Percentiles rank a stretch among this genome's conserved stretches.
Conservation (phyloP, 2,888 invertebrate species). For the Drosophila acutilabella region DNA sequence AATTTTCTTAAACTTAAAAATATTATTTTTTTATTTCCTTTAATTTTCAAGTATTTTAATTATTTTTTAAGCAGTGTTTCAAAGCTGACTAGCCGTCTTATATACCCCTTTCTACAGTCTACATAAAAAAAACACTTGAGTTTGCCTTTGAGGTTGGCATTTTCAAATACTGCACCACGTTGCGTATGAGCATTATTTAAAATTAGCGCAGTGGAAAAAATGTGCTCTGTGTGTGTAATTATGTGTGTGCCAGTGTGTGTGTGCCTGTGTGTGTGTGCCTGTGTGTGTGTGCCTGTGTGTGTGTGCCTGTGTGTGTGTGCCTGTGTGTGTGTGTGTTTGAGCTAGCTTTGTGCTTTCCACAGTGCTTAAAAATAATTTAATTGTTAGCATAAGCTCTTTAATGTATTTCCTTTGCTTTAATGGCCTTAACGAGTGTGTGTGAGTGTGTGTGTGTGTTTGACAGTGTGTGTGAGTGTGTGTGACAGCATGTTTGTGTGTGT, state of each 20-base stretch:
- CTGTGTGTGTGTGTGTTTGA: constrained; percentile 11
- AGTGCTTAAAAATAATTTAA: constrained; percentile 73
- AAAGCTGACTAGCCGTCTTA: too few relatives aligned
- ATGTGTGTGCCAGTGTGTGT: neutral
- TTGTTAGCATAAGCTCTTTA: constrained; percentile 75
- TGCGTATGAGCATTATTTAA: constrained; percentile 74
- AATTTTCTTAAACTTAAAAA: too few relatives aligned
- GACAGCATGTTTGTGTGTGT: constrained; percentile 35
- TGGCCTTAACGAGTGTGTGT: constrained; percentile 26
- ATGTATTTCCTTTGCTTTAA: constrained; percentile 58
- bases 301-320: constrained; percentile 3
- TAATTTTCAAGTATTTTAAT: neutral
- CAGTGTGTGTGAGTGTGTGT: constrained; percentile 12
- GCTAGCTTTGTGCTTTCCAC: constrained; percentile 51
- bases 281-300: too few relatives aligned
- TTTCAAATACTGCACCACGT: constrained; percentile 50
- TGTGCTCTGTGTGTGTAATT: constrained; percentile 24
- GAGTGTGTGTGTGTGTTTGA: neutral
- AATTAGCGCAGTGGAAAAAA: constrained; percentile 64
- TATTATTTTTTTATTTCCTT: too few relatives aligned
- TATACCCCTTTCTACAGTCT: neutral
- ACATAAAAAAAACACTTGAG: constrained; percentile 47
- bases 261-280: constrained; percentile 8
- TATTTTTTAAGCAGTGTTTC: neutral
- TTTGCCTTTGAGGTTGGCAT: constrained; percentile 61